Evolutionary conservation across 2,888 invertebrate species (phyloP), one percentile per base, ranked within the genome.

Genomic region (Tenthredo livida): DNA sequence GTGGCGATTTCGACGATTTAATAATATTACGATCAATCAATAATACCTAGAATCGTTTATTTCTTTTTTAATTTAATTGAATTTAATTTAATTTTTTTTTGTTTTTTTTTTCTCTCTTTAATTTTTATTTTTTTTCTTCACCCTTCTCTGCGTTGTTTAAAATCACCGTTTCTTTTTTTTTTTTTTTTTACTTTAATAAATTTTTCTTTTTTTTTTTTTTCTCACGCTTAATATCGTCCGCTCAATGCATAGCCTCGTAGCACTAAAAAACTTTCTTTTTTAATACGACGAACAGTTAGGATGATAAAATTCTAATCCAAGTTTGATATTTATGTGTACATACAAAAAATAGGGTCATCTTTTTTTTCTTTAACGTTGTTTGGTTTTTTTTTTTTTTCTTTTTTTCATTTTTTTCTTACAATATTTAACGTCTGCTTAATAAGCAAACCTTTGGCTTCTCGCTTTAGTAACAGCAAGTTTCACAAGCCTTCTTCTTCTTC

Each of bases 401-500:
- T 33, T 33, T 33, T 33, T 33, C 4, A 3, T 4, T 33, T 47
- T 47, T 83, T 67, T 29, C 83, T 83, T 83, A 83, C 83, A 83
- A 83, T 83, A 67, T 83, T 83, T 83, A 54, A 54, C 54, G 67
- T 83, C 37, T 83, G 67, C 47, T n/a, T 83, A 15, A 61, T 33
- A 6, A 17, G 88, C 90, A 90, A 91, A 91, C 92, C 90, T 93
- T 93, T 93, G 93, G 93, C 92, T 93, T 92, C 91, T 91, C 91
- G 90, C 91, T 91, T 91, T 90, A 91, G 90, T 92, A 90, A 91
- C 86, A 91, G 91, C 92, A 92, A 92, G 91, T 92, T 90, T 92
- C 92, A 92, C 92, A 92, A 92, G 92, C 92, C 92, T 92, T 92
- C 89, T 87, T 61, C n/a, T n/a, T n/a, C n/a, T n/a, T n/a, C n/a